Evolutionary conservation across 2,888 invertebrate genomes (phyloP).

Genomic region (Leucophenga montana): DNA sequence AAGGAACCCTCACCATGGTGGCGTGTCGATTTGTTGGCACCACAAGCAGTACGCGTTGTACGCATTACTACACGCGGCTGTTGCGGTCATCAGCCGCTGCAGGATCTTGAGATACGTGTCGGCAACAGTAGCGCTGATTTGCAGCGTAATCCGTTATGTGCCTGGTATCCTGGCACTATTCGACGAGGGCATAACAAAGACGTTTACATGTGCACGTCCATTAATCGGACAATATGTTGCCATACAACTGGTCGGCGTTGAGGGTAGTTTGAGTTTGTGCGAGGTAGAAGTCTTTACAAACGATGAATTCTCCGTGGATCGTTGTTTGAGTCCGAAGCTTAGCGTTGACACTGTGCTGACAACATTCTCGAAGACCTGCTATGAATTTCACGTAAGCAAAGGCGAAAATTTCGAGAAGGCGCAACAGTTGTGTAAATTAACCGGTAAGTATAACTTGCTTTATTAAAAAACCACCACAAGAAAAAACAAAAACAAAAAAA

Average conservation of each 20-base stretch:
- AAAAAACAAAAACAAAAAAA: no score
- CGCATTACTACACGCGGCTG: constrained; percentile 83
- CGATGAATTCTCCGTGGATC: constrained; percentile 90
- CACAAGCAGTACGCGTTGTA: constrained; percentile 89
- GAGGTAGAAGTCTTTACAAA: constrained; percentile 95
- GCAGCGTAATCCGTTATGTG: constrained; percentile 91
- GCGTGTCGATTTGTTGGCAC: constrained; percentile 88
- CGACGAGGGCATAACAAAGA: constrained; percentile 94
- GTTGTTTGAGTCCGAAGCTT: constrained; percentile 83
- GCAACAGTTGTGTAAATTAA: constrained; percentile 81
- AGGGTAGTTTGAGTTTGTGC: constrained; percentile 90
- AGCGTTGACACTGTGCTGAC: constrained; percentile 87
- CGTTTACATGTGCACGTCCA: constrained; percentile 89
- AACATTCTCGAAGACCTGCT: constrained; percentile 89
- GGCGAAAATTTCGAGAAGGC: constrained; percentile 90
- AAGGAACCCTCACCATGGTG: constrained; percentile 94
- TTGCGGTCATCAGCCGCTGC: constrained; percentile 88
- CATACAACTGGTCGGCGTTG: constrained; percentile 91
- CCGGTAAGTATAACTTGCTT: constrained; percentile 75
- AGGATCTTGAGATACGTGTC: constrained; percentile 91
- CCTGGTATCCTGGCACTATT: constrained; percentile 95
- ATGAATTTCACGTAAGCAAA: constrained; percentile 87
- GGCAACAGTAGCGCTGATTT: constrained; percentile 91
- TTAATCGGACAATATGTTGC: constrained; percentile 90
- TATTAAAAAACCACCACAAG: no score